phyloP scores from a whole-genome alignment of 2,888 invertebrate genomes.

The Hyalella azteca region DNA sequence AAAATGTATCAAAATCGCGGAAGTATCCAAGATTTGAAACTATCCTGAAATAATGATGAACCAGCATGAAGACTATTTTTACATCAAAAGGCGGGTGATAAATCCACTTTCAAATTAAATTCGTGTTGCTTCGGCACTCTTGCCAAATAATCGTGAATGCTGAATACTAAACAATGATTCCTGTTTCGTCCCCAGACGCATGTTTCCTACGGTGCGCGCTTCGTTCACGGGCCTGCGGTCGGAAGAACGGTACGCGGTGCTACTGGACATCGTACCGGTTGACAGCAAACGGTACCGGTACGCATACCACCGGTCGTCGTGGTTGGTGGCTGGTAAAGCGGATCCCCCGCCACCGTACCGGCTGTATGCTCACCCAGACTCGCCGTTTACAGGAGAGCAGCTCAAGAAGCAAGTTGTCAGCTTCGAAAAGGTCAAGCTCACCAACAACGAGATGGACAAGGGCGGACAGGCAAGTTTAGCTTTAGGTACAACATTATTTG shows the following conservation, averaged over 20 bases:
- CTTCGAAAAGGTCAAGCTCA: constrained; percentile 97
- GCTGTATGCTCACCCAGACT: constrained; percentile 95
- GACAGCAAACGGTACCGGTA: constrained; percentile 95
- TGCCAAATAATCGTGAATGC: too few species aligned
- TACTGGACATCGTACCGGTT: constrained; percentile 95
- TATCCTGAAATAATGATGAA: too few species aligned
- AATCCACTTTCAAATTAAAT: too few species aligned
- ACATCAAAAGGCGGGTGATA: too few species aligned
- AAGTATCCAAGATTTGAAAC: too few species aligned
- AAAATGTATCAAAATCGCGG: too few species aligned
- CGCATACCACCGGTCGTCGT: constrained; percentile 97
- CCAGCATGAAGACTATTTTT: too few species aligned
- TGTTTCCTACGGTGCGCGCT: constrained; percentile 81
- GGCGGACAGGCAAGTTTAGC: constrained; percentile 75
- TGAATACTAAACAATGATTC: neutral
- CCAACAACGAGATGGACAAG: constrained; percentile 94
- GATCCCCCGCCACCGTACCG: constrained; percentile 94
- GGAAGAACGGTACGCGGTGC: constrained; percentile 75
- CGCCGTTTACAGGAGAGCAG: constrained; percentile 93
- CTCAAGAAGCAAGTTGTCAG: constrained; percentile 95
- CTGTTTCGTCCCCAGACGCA: constrained; percentile 68
- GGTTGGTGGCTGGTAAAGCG: constrained; percentile 97
- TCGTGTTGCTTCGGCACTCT: too few species aligned
- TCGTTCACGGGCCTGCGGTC: constrained; percentile 74
- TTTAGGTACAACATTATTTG: too few species aligned